Evolutionary conservation across 1,140 invertebrate genomes (phyloP), one percentile per base, ranked within the genome.

Genomic region (Globodera rostochiensis): DNA sequence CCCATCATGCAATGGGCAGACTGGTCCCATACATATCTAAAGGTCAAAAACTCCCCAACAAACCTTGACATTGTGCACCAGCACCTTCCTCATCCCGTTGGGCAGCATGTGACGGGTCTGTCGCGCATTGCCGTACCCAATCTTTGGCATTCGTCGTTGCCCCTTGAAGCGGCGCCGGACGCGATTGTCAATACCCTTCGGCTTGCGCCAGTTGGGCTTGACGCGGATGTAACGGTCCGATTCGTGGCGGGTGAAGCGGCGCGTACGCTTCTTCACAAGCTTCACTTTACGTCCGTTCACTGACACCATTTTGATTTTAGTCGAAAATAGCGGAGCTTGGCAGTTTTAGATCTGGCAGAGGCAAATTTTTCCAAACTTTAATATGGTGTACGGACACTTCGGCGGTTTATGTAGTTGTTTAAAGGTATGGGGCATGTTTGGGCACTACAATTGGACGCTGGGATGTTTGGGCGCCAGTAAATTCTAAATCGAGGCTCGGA

Each of bases 101-200:
- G 96, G 97, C 66, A 98, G 93, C 93, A 98, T 95, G 90, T 98
- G 96, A 90, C 94, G 94, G 64, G 96, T 89, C 49, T 77, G 60
- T 90, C 95, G 94, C 90, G 94, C 95, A 84, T 95, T 95, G 88
- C 98, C 97, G 91, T 98, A 99, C 94, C 97, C 98, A 92, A 99
- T 98, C 94, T 97, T 83, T 69, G 98, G 98, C 97, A 99, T 99
- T 91, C 95, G 92, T 90, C 94, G 96, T 90, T 98, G 96, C 46
- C 98, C 98, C 94, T 98, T 99, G 92, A 99, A 99, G 85, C 96
- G 93, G 89, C 97, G 94, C 85, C 98, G 93, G 11, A 99, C 97
- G 92, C 97, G 94, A 93, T 99, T 99, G 92, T 99, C 98, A 92
- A 99, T 99, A 97, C 98, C 95, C 90, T 95, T 95, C 0, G 95